phyloP scores from a whole-genome alignment of 2,113 vertebrate species.

The Octodon degus region DNA sequence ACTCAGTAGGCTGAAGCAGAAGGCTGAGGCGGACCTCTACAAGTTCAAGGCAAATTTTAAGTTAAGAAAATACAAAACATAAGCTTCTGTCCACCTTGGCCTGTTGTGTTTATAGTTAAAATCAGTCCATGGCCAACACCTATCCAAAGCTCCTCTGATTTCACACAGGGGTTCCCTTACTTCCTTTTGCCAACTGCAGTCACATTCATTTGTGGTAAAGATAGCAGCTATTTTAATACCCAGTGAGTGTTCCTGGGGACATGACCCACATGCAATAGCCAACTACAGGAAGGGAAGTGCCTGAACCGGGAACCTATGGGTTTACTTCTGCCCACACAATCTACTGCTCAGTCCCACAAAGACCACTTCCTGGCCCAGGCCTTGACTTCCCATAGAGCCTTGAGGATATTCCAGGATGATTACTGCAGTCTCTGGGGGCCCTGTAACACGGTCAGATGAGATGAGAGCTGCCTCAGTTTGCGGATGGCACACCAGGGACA shows the following conservation, averaged over 20 bases:
- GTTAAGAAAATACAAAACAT: neutral
- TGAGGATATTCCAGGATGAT: accelerated
- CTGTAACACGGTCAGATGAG: accelerated
- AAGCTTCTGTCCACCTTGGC: neutral
- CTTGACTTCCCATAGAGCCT: neutral
- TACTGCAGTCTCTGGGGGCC: accelerated
- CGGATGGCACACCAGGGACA: neutral
- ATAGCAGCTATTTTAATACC: accelerated
- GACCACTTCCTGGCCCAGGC: accelerated
- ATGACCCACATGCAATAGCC: neutral
- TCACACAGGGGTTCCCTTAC: neutral
- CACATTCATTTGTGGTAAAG: too few species aligned
- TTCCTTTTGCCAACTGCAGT: neutral
- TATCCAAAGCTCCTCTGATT: accelerated
- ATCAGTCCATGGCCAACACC: accelerated
- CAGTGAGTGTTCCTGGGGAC: accelerated
- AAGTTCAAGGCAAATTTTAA: neutral
- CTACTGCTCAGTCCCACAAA: neutral
- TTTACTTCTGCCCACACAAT: accelerated
- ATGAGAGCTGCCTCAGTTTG: neutral
- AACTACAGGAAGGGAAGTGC: neutral
- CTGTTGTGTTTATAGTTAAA: neutral
- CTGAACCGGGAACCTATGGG: accelerated
- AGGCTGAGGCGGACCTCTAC: neutral
- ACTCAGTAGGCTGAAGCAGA: neutral